Evolutionary conservation across 1,140 invertebrate species (phyloP), one percentile per base, ranked within the genome.

Genomic region (Calephelis nemesis): DNA sequence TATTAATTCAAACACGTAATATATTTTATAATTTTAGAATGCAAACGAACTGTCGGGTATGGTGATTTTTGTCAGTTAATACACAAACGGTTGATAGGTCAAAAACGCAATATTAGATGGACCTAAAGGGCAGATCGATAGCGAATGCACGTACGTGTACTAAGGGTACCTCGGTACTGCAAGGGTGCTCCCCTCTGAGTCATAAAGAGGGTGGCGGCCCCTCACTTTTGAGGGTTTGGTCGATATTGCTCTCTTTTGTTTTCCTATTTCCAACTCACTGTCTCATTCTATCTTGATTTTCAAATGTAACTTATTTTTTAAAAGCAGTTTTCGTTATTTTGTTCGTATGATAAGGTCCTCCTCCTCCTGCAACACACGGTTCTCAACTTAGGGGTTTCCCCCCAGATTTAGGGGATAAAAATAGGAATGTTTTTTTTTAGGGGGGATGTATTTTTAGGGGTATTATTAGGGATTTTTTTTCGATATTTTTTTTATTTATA

Each of bases 201-300:
- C 87, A 89, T 89, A 89, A 87, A 89, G 84, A 88, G 86, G 85
- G 85, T 85, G 85, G 82, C 75, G 72, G 60, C 74, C 83, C 84
- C 84, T 85, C 81, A 85, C 82, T 85, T 89, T 85, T 84, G 83
- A 88, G 83, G 81, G 81, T 87, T 89, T 87, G 84, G 87, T 89
- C 87, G 87, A 89, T 89, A 89, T 74, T 74, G 75, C 77, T 86
- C 84, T 84, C 85, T 89, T 88, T 89, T 89, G 87, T 89, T 89
- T 89, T 82, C 76, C 82, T 84, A 84, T 81, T 83, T 79, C 71
- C 50, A 78, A 84, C 79, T 73, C 74, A 78, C 70, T 75, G 74
- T 73, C 68, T 75, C 73, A 71, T 75, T 62, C 68, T 66, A 70
- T 74, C 70, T 74, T 62, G 54, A 72, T 74, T 73, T 52, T 52